Evolutionary conservation across 2,888 invertebrate genomes (phyloP).

Genomic region (Ornithoptera priamus): DNA sequence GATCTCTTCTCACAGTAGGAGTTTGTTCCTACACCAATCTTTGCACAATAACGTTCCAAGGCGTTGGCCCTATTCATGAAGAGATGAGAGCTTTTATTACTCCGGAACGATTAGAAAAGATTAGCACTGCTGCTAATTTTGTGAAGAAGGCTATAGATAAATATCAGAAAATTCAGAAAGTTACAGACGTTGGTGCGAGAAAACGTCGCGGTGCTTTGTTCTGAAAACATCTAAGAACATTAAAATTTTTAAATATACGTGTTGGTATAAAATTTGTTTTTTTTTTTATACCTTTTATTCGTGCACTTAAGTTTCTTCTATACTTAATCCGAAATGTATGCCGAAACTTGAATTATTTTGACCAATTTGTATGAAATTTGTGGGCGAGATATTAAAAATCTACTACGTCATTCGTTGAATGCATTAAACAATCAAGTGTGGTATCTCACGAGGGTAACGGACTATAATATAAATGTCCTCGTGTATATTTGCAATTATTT

Average conservation of each 20-base stretch:
- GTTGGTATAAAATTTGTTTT: background rate
- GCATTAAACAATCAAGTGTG: background rate
- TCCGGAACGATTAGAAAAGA: slow-evolving; percentile 80
- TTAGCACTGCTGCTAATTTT: slow-evolving; percentile 79
- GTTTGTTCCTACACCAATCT: slow-evolving; percentile 82
- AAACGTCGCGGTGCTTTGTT: slow-evolving; percentile 45
- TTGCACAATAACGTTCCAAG: slow-evolving; percentile 81
- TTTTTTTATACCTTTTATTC: background rate
- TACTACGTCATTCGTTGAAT: background rate
- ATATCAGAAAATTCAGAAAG: slow-evolving; percentile 73
- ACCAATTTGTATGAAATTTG: too few relatives aligned
- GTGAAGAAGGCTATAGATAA: slow-evolving; percentile 82
- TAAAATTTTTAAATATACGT: background rate
- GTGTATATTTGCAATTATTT: slow-evolving; percentile 14
- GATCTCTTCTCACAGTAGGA: slow-evolving; percentile 64
- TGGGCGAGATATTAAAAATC: too few relatives aligned
- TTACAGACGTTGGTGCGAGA: slow-evolving; percentile 45
- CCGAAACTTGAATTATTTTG: too few relatives aligned
- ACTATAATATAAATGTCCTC: slow-evolving; percentile 15
- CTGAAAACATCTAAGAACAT: slow-evolving; percentile 19
- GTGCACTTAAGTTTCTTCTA: too few relatives aligned
- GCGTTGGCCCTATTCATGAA: slow-evolving; percentile 79
- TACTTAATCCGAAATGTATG: too few relatives aligned
- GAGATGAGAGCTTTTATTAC: slow-evolving; percentile 80
- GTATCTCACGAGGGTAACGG: background rate